Base-by-base conservation (phyloP, 2,888 invertebrate genomes). In the Synergus gifuensis region DNA sequence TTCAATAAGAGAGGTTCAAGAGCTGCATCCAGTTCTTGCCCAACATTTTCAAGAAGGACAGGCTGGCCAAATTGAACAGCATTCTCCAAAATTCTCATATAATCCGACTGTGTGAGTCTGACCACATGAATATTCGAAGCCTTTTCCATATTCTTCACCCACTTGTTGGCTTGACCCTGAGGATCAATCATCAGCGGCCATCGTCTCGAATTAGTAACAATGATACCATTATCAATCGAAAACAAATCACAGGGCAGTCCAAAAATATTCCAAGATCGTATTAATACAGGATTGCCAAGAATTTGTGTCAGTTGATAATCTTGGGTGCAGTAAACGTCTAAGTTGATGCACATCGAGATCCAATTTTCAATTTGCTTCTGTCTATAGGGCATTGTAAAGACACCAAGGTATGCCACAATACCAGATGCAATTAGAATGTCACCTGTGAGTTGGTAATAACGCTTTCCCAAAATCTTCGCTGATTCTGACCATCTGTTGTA, bases 101-200 rank as follows among this genome's bases (percentile, higher is more conserved):
- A 97, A 92, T 98, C 98, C 0, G 95, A 93, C 88, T 98, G 98
- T 78, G 95, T 95, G 84, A 98, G 93, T 79, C 98, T 95, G 81
- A 97, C 95, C 2, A 98, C 94, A 83, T 96, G 95, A 28, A 98
- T 91, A 89, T 96, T 96, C 87, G 96, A 96, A 0, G 94, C 94
- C 89, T 97, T 97, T 91, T 98, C 98, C 96, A 98, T 96, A 91
- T 97, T 98, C 92, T 97, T 98, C 49, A 98, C 94, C 98, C 98
- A 98, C 88, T 97, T 97, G 90, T 98, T 98, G 0, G 98, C 98
- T 91, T 98, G 98, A 0, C 97, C 97, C 90, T 99, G 98, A 0
- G 98, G 98, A 93, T 99, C 98, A 86, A 99, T 98, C 96, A 98
- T 96, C 22, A 99, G 93, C 0, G 98, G 97, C 96, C 98, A 98